Conservation (phyloP, 2,113 vertebrate species). For the Trogon melanurus region DNA sequence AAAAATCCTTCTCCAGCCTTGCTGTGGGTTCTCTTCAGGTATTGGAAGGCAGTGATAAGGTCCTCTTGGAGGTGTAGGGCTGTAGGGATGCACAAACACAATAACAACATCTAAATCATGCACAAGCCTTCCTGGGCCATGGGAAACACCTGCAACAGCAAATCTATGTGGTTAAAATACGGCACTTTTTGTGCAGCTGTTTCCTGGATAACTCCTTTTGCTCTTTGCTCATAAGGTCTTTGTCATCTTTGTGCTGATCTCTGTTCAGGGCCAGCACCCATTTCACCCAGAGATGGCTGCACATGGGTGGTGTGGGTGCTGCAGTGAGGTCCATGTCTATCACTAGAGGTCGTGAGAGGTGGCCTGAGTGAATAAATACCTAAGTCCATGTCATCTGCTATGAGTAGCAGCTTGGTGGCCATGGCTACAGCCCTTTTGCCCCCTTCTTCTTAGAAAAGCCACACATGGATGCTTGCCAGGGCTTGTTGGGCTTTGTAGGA, state of each 20-base stretch:
- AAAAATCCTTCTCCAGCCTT: too few species aligned
- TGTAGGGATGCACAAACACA: not conserved
- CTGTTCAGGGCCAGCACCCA: not conserved
- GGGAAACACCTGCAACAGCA: not conserved
- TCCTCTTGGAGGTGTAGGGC: too few species aligned
- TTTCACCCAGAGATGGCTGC: not conserved
- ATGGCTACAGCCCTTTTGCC: not conserved
- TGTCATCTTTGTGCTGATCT: not conserved
- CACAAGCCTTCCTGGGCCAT: not conserved
- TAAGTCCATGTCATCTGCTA: fast-evolving
- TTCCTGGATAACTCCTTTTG: not conserved
- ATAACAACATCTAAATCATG: not conserved
- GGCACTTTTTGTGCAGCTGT: not conserved
- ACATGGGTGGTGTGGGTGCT: not conserved
- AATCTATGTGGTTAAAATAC: not conserved
- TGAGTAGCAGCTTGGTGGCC: not conserved
- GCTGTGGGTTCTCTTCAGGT: too few species aligned
- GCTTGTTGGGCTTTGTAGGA: not conserved
- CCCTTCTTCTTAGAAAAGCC: not conserved
- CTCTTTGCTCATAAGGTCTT: not conserved
- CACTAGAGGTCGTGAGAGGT: not conserved
- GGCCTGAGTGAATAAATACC: not conserved
- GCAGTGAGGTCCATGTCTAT: fast-evolving
- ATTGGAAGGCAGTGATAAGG: too few species aligned
- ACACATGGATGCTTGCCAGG: not conserved